Evolutionary conservation across 2,888 invertebrate species (phyloP).

Genomic region (Dolichopus griseipennis): DNA sequence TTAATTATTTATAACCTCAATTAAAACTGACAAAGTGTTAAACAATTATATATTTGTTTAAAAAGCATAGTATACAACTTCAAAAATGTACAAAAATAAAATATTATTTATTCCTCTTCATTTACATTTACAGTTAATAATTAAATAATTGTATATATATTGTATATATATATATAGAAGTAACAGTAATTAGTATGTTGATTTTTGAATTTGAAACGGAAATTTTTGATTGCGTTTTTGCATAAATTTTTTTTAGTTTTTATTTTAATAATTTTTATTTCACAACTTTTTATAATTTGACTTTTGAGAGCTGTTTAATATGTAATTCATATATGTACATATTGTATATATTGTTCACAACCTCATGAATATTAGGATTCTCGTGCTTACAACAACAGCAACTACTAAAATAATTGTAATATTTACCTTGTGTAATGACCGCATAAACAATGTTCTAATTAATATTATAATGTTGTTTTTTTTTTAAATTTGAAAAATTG

Average conservation of each 20-base stretch:
- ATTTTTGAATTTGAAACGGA: too few relatives aligned
- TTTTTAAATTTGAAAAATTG: neutral
- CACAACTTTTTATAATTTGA: neutral
- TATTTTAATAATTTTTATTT: neutral
- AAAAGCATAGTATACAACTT: too few relatives aligned
- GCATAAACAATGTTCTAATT: neutral
- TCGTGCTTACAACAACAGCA: too few relatives aligned
- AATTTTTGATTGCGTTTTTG: too few relatives aligned
- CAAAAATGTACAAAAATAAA: too few relatives aligned
- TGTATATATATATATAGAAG: too few relatives aligned
- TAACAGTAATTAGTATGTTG: too few relatives aligned
- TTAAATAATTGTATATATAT: too few relatives aligned
- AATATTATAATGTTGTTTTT: neutral
- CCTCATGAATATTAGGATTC: too few relatives aligned
- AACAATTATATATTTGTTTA: neutral
- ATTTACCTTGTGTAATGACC: constrained; percentile 3
- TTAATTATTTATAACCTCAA: neutral
- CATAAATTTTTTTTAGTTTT: too few relatives aligned
- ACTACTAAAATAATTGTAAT: neutral
- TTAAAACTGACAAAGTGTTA: neutral
- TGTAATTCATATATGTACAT: neutral
- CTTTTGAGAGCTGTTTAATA: neutral
- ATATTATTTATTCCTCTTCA: too few relatives aligned
- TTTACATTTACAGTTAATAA: too few relatives aligned
- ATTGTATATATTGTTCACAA: neutral